Base-by-base conservation (phyloP, 2,797 vertebrate species). In the Nyctibius grandis region DNA sequence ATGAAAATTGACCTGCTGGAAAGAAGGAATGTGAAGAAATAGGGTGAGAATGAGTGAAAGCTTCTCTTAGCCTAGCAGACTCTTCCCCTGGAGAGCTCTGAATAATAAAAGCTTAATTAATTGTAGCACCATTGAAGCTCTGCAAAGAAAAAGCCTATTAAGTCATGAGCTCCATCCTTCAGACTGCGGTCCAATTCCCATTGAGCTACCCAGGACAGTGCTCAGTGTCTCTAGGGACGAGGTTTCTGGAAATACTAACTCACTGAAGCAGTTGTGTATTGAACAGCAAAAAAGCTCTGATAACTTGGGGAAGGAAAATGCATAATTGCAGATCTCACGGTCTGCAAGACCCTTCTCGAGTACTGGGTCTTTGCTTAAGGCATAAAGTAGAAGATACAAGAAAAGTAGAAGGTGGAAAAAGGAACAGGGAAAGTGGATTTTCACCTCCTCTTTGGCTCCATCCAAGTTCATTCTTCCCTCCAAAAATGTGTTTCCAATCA, bases 71-170 rank as follows among this genome's bases (percentile, higher is more conserved):
- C 29, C 34, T 44, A 82, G 38, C 33, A 85, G n/a, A 64, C 28
- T 83, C 34, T 85, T 90, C 48, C 76, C 60, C 73, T 76, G 42
- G 80, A 53, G 61, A 91, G 38, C 75, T 76, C 78, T 85, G 87
- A 89, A 79, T 92, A 83, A 95, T 31, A 44, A 87, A 73, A 72
- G 23, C 47, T 88, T 89, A 93, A 96, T 97, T 96, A 97, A 96
- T 73, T 88, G 59, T 64, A 90, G 70, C 74, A 87, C 45, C 67
- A 85, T 5, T 84, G 95, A 86, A 97, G 84, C 45, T 87, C 75
- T 86, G 56, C 68, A 73, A 75, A 48, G 64, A 78, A 92, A 88
- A 94, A 78, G 28, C 64, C 48, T 82, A 45, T 82, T 73, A 84
- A 94, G 64, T 89, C 89, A 89, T 36, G 85, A 91, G 90, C 76